Evolutionary conservation across 2,113 vertebrate species (phyloP).

Genomic region (Balaenoptera acutorostrata): DNA sequence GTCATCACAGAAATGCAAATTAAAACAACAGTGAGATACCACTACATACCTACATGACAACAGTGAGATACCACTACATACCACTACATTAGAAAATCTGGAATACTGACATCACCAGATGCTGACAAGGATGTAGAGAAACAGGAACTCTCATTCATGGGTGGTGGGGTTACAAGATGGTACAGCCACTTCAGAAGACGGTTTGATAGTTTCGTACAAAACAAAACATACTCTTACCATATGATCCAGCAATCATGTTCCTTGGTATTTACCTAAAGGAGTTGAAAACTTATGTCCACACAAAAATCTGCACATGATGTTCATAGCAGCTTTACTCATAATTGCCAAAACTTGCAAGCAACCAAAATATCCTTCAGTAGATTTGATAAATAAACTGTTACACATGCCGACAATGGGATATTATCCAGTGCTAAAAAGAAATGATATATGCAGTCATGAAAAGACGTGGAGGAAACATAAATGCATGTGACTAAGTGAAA

Average conservation of each 20-base stretch:
- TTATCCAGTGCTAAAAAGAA: neutral
- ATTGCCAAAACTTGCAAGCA: neutral
- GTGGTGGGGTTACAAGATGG: neutral
- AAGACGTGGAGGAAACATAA: neutral
- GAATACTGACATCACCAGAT: neutral
- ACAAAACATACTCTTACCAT: neutral
- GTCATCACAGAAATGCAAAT: neutral
- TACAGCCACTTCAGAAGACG: neutral
- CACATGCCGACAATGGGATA: neutral
- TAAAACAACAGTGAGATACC: neutral
- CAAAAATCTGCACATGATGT: neutral
- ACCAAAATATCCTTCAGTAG: neutral
- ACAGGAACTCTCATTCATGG: neutral
- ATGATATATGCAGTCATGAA: neutral
- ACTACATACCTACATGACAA: no score
- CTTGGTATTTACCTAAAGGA: neutral
- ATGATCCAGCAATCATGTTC: neutral
- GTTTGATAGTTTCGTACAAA: neutral
- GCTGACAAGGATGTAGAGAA: neutral
- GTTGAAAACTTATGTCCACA: neutral
- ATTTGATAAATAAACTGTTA: neutral
- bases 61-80: neutral
- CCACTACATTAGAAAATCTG: neutral
- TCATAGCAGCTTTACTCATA: neutral
- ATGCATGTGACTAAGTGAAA: neutral